Percentiles rank a stretch among this genome's conserved stretches.
These are phyloP conservation scores for Glyphotaelius pellucidus DNA, from an alignment of 2,888 invertebrate genomes.

Conservation along the genomic window DNA sequence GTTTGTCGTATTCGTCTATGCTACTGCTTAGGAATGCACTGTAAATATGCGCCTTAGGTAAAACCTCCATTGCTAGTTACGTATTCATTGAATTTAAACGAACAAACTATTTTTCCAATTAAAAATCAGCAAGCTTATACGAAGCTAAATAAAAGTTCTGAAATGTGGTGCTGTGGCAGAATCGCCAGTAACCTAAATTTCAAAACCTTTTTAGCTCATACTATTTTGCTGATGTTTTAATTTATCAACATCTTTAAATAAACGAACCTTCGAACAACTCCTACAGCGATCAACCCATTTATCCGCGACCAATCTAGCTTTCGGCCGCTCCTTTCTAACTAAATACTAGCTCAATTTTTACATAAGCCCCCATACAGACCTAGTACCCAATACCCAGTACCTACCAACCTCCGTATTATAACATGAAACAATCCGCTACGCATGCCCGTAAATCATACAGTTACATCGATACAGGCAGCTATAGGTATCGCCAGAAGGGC, in stretches of 20 bases:
- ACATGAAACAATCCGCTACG: conserved; percentile 59
- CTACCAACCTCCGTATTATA: neutral
- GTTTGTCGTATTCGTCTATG: too few species aligned
- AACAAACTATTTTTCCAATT: too few species aligned
- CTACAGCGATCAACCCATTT: neutral
- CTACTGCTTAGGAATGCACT: too few species aligned
- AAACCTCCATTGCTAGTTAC: too few species aligned
- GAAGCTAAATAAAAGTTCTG: too few species aligned
- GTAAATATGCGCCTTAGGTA: too few species aligned
- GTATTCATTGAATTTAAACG: too few species aligned
- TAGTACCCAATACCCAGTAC: neutral
- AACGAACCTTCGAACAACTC: too few species aligned
- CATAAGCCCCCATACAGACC: conserved; percentile 31
- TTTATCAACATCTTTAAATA: neutral
- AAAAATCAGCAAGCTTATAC: too few species aligned
- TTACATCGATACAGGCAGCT: conserved; percentile 59
- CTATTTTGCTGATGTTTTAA: neutral
- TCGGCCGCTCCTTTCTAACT: conserved; percentile 29
- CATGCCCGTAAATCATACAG: conserved; percentile 60
- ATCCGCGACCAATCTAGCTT: conserved; percentile 16
- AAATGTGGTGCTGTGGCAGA: too few species aligned
- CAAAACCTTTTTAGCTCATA: too few species aligned
- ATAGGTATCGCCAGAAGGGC: conserved; percentile 35
- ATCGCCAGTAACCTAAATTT: too few species aligned
- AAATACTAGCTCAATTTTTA: conserved; percentile 38